These are phyloP conservation scores for Sycobia sp. DNA, from an alignment of 1,140 invertebrate species.

Conservation along the genomic window DNA sequence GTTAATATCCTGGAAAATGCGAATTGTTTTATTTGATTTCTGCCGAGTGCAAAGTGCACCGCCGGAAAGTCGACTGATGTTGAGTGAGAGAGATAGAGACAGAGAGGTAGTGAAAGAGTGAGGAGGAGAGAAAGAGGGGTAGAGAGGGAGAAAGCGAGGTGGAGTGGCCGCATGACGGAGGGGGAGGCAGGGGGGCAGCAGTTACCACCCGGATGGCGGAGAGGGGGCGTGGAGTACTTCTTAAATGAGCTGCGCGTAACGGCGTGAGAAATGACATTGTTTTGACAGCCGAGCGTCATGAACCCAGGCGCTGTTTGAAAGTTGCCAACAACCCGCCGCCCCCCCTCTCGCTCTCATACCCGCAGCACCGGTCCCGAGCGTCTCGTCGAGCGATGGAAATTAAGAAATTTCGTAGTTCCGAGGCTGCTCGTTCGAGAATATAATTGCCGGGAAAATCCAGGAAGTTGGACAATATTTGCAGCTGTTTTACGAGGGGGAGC, in stretches of 20 bases:
- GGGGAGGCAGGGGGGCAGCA: no score
- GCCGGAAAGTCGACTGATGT: slow-evolving; percentile 40
- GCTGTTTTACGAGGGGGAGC: no score
- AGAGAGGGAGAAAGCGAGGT: no score
- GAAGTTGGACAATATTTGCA: no score
- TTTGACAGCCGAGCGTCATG: slow-evolving; percentile 51
- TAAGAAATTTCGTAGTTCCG: no score
- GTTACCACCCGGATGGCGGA: slow-evolving; percentile 24
- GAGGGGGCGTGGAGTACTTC: slow-evolving; percentile 31
- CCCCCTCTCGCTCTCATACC: no score
- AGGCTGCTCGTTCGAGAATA: no score
- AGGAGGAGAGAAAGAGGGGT: slow-evolving; percentile 10
- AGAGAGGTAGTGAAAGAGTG: neutral
- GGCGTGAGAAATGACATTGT: slow-evolving; percentile 53
- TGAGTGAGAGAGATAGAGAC: slow-evolving; percentile 26
- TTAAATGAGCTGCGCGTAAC: slow-evolving; percentile 55
- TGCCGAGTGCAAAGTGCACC: slow-evolving; percentile 35
- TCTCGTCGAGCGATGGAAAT: no score
- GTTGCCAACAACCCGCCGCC: no score
- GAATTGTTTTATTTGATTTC: slow-evolving; percentile 43
- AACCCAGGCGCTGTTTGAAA: slow-evolving; percentile 27
- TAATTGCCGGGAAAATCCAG: no score
- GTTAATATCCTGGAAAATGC: slow-evolving; percentile 27
- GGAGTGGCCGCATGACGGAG: no score
- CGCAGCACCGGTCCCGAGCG: no score